Percentiles rank a stretch among this genome's conserved stretches.
Evolutionary conservation across 2,888 invertebrate species (phyloP).

Genomic region (Philopedon plagiatum): DNA sequence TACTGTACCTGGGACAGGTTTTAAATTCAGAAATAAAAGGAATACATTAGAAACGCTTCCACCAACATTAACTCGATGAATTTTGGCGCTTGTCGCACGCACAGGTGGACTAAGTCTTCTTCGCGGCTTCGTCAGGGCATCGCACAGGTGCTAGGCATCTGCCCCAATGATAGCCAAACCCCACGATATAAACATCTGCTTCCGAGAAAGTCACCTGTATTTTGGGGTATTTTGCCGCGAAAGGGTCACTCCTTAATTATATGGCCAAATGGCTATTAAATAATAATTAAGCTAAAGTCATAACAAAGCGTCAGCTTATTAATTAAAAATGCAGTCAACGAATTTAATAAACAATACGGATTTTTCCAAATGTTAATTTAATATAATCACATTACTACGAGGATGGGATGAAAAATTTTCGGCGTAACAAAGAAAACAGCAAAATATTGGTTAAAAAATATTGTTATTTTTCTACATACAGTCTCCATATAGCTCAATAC

Average conservation of each 20-base stretch:
- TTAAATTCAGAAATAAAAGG: no score
- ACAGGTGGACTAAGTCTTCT: constrained; percentile 36
- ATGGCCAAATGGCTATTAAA: constrained; percentile 11
- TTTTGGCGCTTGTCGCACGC: constrained; percentile 2
- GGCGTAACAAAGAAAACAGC: no score
- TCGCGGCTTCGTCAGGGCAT: constrained; percentile 18
- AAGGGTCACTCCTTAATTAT: constrained; percentile 26
- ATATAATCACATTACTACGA: no score
- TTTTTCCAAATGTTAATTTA: no score
- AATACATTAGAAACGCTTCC: neutral
- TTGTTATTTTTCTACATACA: no score
- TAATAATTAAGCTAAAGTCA: constrained; percentile 17
- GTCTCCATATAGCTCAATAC: no score
- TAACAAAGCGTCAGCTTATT: neutral
- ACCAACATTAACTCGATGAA: neutral
- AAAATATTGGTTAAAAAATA: no score
- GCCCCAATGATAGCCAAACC: constrained; percentile 18
- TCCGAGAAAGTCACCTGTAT: constrained; percentile 41
- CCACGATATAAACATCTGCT: constrained; percentile 41
- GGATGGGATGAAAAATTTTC: no score
- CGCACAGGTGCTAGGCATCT: constrained; percentile 46
- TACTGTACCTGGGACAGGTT: no score
- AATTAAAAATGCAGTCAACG: neutral
- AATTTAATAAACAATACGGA: no score
- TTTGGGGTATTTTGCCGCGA: constrained; percentile 45